Evolutionary conservation across 1,140 invertebrate species (phyloP).

Genomic region (Trachymyrmex septentrionalis): DNA sequence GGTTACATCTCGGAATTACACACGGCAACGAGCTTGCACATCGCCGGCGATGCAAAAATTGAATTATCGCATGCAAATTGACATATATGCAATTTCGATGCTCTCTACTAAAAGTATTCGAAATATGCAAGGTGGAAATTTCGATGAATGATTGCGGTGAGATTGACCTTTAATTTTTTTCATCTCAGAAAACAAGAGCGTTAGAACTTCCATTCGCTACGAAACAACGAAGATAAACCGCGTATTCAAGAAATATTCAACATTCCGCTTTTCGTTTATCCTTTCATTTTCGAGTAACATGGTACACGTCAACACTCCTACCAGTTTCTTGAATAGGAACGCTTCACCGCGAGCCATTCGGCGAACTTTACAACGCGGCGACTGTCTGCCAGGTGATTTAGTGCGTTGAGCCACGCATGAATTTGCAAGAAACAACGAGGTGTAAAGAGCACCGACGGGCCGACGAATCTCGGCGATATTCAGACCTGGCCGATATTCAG

Average conservation of each 20-base stretch:
- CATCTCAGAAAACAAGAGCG: not conserved
- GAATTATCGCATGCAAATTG: slow-evolving; percentile 47
- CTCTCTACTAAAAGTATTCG: slow-evolving; percentile 63
- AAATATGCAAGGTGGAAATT: slow-evolving; percentile 34
- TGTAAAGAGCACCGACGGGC: slow-evolving; percentile 70
- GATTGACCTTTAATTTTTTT: slow-evolving; percentile 55
- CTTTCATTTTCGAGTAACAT: slow-evolving; percentile 29
- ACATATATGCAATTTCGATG: slow-evolving; percentile 64
- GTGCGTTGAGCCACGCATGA: slow-evolving; percentile 58
- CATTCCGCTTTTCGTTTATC: slow-evolving; percentile 1
- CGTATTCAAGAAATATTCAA: not conserved
- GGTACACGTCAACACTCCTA: not conserved
- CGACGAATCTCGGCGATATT: slow-evolving; percentile 68
- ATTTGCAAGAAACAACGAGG: slow-evolving; percentile 75
- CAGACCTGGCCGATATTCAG: slow-evolving; percentile 34
- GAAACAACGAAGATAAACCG: not conserved
- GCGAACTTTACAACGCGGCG: slow-evolving; percentile 67
- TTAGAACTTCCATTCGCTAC: not conserved
- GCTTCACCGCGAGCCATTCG: slow-evolving; percentile 7
- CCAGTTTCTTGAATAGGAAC: slow-evolving; percentile 27
- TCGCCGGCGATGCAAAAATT: slow-evolving; percentile 19
- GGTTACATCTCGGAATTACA: slow-evolving; percentile 36
- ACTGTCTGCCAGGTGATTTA: slow-evolving; percentile 74
- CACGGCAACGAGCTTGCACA: not conserved
- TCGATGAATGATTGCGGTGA: slow-evolving; percentile 40